Conservation (phyloP, 2,888 invertebrate species). For the Hypena proboscidalis region DNA sequence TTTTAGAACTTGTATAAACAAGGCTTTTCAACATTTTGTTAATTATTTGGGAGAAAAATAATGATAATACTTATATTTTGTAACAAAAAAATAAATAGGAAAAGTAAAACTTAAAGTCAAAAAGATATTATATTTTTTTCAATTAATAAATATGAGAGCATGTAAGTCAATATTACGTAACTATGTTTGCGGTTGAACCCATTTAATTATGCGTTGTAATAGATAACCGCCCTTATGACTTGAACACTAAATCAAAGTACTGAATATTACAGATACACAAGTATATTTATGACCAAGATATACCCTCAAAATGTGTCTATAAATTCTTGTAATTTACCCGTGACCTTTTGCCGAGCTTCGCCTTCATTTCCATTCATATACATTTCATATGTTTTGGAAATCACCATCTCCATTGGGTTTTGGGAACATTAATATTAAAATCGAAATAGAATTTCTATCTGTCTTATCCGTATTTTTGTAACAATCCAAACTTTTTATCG, state of each 20-base stretch:
- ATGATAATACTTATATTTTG: too few relatives aligned
- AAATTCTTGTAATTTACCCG: constrained; percentile 22
- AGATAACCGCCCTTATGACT: neutral
- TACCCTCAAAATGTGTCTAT: constrained; percentile 29
- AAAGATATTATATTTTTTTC: too few relatives aligned
- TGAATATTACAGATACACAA: constrained; percentile 26
- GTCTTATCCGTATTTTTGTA: constrained; percentile 21
- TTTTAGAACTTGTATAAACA: too few relatives aligned
- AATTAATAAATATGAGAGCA: too few relatives aligned
- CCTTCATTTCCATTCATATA: constrained; percentile 26
- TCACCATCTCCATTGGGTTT: constrained; percentile 30
- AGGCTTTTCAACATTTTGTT: too few relatives aligned
- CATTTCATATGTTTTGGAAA: constrained; percentile 24
- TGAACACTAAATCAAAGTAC: constrained; percentile 23
- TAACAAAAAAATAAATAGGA: too few relatives aligned
- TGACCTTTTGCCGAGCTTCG: constrained; percentile 6
- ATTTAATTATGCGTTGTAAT: too few relatives aligned
- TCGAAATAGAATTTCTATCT: constrained; percentile 14
- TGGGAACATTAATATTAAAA: constrained; percentile 41
- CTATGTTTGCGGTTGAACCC: too few relatives aligned
- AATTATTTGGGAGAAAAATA: too few relatives aligned
- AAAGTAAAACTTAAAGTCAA: too few relatives aligned
- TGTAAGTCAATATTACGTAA: too few relatives aligned
- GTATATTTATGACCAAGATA: constrained; percentile 32
- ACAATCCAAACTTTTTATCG: constrained; percentile 12